Percentiles rank a stretch among this genome's conserved stretches.
Evolutionary conservation across 2,113 vertebrate genomes (phyloP).

Genomic region (Cyanistes caeruleus): DNA sequence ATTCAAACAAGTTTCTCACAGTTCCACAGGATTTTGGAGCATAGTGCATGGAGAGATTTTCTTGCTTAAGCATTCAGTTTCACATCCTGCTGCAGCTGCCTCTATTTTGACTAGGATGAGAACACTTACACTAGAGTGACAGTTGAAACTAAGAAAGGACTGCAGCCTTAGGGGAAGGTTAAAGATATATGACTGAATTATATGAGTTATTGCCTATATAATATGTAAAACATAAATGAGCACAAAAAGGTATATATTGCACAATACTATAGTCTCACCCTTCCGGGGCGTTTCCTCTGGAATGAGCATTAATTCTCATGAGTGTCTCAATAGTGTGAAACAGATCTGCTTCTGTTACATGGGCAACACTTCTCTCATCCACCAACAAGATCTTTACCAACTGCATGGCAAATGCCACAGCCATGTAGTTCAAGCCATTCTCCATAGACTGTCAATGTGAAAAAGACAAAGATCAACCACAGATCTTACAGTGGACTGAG

Average conservation of each 20-base stretch:
- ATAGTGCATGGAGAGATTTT: background rate
- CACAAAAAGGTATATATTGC: background rate
- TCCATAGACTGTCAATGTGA: conserved; percentile 89
- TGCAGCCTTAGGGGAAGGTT: background rate
- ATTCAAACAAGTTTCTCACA: background rate
- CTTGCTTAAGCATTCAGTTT: background rate
- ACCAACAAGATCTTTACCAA: conserved; percentile 95
- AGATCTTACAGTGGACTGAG: background rate
- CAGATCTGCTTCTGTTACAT: conserved; percentile 95
- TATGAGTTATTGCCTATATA: background rate
- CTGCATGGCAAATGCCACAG: conserved; percentile 98
- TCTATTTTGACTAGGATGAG: background rate
- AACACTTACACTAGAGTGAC: background rate
- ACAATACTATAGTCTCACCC: conserved; percentile 80
- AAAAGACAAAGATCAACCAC: background rate
- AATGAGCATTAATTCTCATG: conserved; percentile 98
- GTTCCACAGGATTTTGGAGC: background rate
- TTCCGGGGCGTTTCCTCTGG: conserved; percentile 96
- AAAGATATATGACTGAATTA: background rate
- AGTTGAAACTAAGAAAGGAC: background rate
- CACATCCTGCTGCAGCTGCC: background rate
- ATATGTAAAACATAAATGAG: background rate
- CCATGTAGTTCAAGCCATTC: conserved; percentile 99
- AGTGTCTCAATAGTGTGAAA: conserved; percentile 98
- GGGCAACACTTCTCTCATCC: conserved; percentile 93